phyloP scores from a whole-genome alignment of 1,140 invertebrate species.

The Drosophila teissieri region DNA sequence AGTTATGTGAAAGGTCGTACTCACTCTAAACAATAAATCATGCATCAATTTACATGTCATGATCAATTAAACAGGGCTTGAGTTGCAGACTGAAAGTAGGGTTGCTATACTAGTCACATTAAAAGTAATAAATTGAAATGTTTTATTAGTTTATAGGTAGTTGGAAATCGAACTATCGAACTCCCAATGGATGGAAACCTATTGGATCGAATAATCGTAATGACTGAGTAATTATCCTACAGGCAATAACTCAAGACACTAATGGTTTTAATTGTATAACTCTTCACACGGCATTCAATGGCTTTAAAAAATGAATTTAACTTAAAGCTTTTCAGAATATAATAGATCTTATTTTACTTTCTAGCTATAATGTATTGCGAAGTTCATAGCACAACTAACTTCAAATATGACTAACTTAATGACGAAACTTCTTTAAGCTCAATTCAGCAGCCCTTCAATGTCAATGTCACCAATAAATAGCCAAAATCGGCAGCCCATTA shows the following conservation, averaged over 20 bases:
- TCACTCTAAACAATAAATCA: no score
- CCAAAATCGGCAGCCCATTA: constrained; percentile 25
- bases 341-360: constrained; percentile 3
- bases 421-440: constrained; percentile 24
- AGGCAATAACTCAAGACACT: neutral
- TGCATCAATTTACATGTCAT: no score
- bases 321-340: neutral
- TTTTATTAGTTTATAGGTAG: neutral
- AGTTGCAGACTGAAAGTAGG: neutral
- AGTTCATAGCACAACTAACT: constrained; percentile 4
- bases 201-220: neutral
- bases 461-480: constrained; percentile 26
- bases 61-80: no score
- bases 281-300: neutral
- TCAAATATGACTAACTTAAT: constrained; percentile 10
- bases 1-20: no score
- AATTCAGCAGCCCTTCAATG: constrained; percentile 32
- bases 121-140: neutral
- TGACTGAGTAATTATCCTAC: neutral
- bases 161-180: neutral
- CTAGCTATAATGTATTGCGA: neutral
- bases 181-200: no score
- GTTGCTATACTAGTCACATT: neutral
- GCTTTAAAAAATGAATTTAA: no score
- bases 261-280: neutral